phyloP scores from a whole-genome alignment of 2,888 invertebrate species.

The Venusia cambrica region DNA sequence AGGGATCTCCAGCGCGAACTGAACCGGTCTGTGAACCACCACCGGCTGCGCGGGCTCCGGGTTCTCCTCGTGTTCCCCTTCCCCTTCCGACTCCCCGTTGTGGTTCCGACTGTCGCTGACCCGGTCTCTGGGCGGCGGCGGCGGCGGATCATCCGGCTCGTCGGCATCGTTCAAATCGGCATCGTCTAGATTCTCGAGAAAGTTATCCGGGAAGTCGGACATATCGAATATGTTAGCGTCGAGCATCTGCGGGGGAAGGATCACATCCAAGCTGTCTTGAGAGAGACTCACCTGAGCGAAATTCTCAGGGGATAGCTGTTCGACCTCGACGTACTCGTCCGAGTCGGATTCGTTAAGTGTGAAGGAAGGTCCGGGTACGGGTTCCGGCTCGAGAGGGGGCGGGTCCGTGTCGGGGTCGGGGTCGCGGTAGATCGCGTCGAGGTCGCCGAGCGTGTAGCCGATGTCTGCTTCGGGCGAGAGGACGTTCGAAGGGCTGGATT shows the following conservation, averaged over 20 bases:
- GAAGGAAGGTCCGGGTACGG: neutral
- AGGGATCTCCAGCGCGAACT: conserved; percentile 7
- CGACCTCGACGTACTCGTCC: conserved; percentile 12
- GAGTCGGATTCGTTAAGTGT: neutral
- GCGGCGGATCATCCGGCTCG: conserved; percentile 6
- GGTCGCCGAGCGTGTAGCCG: conserved; percentile 52
- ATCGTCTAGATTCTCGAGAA: conserved; percentile 29
- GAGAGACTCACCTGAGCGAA: conserved; percentile 14
- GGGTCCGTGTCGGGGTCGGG: conserved; percentile 32
- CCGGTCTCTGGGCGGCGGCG: conserved; percentile 7
- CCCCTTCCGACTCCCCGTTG: neutral
- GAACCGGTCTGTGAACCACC: conserved; percentile 1
- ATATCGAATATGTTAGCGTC: conserved; percentile 29
- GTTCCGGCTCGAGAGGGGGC: conserved; percentile 2
- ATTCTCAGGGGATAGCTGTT: conserved; percentile 13
- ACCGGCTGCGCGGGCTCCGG: conserved; percentile 1
- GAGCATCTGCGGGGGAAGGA: conserved; percentile 28
- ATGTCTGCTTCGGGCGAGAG: conserved; percentile 46
- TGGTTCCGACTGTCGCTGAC: conserved; percentile 10
- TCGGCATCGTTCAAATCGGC: conserved; percentile 16
- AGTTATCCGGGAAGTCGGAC: conserved; percentile 30
- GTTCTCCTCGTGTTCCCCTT: neutral
- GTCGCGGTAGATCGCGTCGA: conserved; percentile 56
- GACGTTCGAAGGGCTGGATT: conserved; percentile 84
- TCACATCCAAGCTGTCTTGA: conserved; percentile 16